Base-by-base conservation (phyloP, 2,888 invertebrate species). In the Apamea sordens region DNA sequence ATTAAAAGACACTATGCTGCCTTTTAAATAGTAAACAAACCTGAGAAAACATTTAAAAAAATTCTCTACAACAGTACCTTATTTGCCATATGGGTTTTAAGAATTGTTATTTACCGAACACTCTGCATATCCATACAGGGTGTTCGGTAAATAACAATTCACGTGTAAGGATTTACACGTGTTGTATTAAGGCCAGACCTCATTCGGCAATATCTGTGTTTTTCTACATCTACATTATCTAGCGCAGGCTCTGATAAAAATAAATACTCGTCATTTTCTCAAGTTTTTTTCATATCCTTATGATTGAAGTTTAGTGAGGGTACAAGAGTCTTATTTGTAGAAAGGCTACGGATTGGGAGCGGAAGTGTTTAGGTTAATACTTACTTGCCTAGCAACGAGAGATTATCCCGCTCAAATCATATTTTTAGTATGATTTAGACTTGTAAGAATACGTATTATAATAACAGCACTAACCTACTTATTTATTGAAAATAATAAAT, bases 311-410 rank as follows among this genome's bases (percentile, higher is more conserved):
- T 64, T 44, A n/a, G 69, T 44, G 10, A 44, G 56, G 41, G 11
- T 11, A 78, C 67, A 69, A 83, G 36, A 70, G 50, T 65, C 5
- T 36, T 83, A 44, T 77, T 83, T 70, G 56, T 65, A 41, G 68
- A 73, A 73, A 68, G 56, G 68, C 83, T 65, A 53, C 44, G 78
- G 64, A 64, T 73, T 79, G 24, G 28, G 56, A 69, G 68, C 11
- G 59, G 59, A 63, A 71, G 28, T 50, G 32, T 68, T 47, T 15
- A 21, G 28, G 64, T 53, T 15, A 41, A n/a, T 50, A 70, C 28
- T 4, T 41, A 24, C 13, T 47, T 44, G 56, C 84, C 73, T 84
- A 53, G 80, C 80, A 73, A 82, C 84, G 36, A 6, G 59, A 15
- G n/a, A n/a, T 53, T 67, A 32, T 36, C 18, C 6, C 41, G n/a